Evolutionary conservation across 2,888 invertebrate genomes (phyloP).

Genomic region (Keiferia lycopersicella): DNA sequence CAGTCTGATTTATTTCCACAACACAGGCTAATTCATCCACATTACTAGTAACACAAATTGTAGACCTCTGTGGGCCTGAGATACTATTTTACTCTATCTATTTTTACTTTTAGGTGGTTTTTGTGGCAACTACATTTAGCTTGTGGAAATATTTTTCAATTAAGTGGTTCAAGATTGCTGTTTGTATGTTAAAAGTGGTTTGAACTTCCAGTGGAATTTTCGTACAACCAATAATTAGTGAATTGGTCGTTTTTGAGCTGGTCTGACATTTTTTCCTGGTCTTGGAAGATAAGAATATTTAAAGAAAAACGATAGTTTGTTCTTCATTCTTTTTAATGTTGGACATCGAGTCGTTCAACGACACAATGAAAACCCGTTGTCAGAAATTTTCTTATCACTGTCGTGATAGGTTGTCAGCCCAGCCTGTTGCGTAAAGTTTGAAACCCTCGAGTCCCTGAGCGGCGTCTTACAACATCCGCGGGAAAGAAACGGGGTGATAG

Average conservation of each 20-base stretch:
- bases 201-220: not conserved
- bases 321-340: too few relatives aligned
- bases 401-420: too few relatives aligned
- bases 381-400: too few relatives aligned
- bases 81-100: not conserved
- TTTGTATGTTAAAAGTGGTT: not conserved
- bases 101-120: not conserved
- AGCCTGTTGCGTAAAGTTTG: too few relatives aligned
- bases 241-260: not conserved
- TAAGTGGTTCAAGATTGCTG: not conserved
- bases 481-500: too few relatives aligned
- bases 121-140: constrained; percentile 1
- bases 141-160: constrained; percentile 7
- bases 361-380: too few relatives aligned
- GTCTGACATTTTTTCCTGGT: too few relatives aligned
- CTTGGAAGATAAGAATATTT: too few relatives aligned
- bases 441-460: too few relatives aligned
- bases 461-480: too few relatives aligned
- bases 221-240: not conserved
- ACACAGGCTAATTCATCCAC: constrained; percentile 24
- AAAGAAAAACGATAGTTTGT: too few relatives aligned
- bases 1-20: constrained; percentile 24
- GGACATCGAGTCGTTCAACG: too few relatives aligned
- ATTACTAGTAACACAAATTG: constrained; percentile 21
- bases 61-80: not conserved